These are phyloP conservation scores for Gryon sp. DNA, from an alignment of 1,140 invertebrate species.

Conservation along the genomic window DNA sequence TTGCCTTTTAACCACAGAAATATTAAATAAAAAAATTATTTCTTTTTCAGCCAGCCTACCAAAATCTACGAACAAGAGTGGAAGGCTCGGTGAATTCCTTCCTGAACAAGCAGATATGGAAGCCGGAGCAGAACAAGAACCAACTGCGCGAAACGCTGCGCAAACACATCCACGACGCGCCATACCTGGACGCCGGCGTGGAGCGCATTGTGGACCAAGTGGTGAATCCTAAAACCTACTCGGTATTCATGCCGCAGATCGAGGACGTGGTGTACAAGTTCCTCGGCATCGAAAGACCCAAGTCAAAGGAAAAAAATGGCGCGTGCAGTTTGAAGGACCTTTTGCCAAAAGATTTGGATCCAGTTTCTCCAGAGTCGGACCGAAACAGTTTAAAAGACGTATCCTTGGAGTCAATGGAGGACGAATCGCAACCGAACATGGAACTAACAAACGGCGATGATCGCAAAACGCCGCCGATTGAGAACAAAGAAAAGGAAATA, in stretches of 20 bases:
- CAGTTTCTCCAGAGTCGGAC: constrained; percentile 88
- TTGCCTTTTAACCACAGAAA: not conserved
- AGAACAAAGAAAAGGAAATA: not conserved
- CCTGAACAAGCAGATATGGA: constrained; percentile 90
- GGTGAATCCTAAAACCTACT: constrained; percentile 94
- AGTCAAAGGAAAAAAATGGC: constrained; percentile 75
- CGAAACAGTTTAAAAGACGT: constrained; percentile 79
- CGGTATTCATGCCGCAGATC: constrained; percentile 92
- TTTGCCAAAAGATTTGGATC: constrained; percentile 87
- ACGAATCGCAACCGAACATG: constrained; percentile 33
- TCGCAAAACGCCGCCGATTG: constrained; percentile 16
- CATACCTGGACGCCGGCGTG: constrained; percentile 84
- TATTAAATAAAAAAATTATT: constrained; percentile 3
- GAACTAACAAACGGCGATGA: constrained; percentile 16
- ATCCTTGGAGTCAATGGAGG: constrained; percentile 69
- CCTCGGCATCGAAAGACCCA: constrained; percentile 87
- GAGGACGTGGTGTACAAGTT: constrained; percentile 94
- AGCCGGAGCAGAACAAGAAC: constrained; percentile 93
- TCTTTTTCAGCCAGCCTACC: constrained; percentile 90
- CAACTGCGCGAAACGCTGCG: constrained; percentile 92
- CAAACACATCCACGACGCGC: constrained; percentile 89
- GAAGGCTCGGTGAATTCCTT: constrained; percentile 92
- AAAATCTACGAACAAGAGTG: constrained; percentile 93
- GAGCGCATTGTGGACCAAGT: constrained; percentile 97
- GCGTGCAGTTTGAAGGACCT: constrained; percentile 81